Percentiles rank a stretch among this genome's conserved stretches.
Evolutionary conservation across 2,888 invertebrate species (phyloP).

Genomic region (Aricia artaxerxes): DNA sequence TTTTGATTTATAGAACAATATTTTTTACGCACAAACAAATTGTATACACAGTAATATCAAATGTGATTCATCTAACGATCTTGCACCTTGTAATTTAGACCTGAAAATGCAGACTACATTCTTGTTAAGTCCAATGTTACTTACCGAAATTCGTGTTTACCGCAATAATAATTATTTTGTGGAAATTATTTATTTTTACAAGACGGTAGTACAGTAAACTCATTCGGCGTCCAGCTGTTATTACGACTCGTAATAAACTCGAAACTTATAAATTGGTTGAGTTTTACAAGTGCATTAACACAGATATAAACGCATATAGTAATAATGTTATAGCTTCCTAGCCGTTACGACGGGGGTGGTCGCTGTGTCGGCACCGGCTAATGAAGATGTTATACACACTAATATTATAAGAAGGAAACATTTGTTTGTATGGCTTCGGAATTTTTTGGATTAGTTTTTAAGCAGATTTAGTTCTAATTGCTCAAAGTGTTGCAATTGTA

Average conservation of each 20-base stretch:
- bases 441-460: not conserved
- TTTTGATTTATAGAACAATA: constrained; percentile 30
- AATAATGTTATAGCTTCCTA: constrained; percentile 12
- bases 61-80: constrained; percentile 13
- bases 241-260: constrained; percentile 13
- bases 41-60: not conserved
- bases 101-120: not conserved
- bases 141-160: not conserved
- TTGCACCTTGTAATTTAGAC: not conserved
- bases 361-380: not conserved
- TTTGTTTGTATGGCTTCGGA: not conserved
- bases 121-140: not conserved
- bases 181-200: not conserved
- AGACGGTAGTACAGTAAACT: not conserved
- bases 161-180: not conserved
- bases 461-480: not conserved
- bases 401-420: not conserved
- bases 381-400: not conserved
- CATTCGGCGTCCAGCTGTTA: constrained; percentile 14
- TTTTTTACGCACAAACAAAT: constrained; percentile 26
- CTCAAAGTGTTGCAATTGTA: too few species aligned
- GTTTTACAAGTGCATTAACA: constrained; percentile 19
- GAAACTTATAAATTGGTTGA: constrained; percentile 17
- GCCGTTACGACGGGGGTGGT: not conserved
- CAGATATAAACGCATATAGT: constrained; percentile 11